phyloP scores from a whole-genome alignment of 2,797 vertebrate genomes.

The Mastacembelus armatus region DNA sequence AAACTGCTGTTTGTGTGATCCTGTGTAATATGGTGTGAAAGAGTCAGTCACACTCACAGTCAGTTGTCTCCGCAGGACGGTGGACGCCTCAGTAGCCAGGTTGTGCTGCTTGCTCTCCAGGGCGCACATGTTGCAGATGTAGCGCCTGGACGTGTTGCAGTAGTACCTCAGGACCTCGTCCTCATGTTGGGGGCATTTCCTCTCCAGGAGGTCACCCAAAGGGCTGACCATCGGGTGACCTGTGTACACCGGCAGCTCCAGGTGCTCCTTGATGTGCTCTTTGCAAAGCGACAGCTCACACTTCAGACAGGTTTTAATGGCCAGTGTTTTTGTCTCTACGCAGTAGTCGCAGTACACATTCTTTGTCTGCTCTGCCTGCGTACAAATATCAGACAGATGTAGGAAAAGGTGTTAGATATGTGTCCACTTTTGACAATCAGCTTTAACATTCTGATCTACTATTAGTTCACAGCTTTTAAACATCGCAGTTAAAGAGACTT shows the following conservation, averaged over 20 bases:
- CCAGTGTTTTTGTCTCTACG: constrained; percentile 11
- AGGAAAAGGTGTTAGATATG: neutral
- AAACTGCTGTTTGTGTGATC: fast-evolving
- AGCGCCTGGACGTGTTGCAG: constrained; percentile 67
- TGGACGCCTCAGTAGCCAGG: constrained; percentile 31
- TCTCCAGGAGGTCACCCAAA: constrained; percentile 56
- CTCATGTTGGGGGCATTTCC: constrained; percentile 68
- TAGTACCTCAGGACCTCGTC: constrained; percentile 71
- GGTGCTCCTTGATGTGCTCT: constrained; percentile 65
- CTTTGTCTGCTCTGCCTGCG: constrained; percentile 39
- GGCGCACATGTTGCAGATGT: constrained; percentile 73
- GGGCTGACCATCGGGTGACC: constrained; percentile 71
- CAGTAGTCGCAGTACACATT: constrained; percentile 72
- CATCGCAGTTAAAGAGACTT: neutral
- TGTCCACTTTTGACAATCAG: neutral
- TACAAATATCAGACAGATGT: neutral
- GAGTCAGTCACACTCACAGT: constrained; percentile 59
- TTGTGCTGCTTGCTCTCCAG: constrained; percentile 56
- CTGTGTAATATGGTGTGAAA: fast-evolving
- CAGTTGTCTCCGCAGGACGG: constrained; percentile 56
- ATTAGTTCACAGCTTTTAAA: neutral
- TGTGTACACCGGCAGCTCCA: constrained; percentile 59
- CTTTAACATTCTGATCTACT: neutral
- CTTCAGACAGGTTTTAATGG: constrained; percentile 68
- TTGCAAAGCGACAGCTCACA: constrained; percentile 77